Conservation (phyloP, 2,888 invertebrate species). For the Leucozona laternaria region DNA sequence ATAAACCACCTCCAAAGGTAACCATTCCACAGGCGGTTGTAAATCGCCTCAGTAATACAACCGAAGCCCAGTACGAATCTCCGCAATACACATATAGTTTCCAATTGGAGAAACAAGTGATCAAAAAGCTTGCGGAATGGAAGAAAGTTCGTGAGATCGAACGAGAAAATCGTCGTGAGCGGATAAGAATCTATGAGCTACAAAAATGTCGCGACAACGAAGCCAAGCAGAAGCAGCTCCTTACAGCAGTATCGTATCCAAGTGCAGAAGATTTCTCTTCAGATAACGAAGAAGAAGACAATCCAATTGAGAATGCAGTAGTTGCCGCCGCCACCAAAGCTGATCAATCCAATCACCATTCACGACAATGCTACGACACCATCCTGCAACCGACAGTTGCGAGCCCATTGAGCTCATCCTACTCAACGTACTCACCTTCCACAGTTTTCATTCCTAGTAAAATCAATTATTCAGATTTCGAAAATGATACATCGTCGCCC, state of each 20-base stretch:
- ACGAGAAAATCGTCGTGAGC: constrained; percentile 86
- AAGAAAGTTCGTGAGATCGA: constrained; percentile 87
- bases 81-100: constrained; percentile 87
- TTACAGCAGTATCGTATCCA: constrained; percentile 87
- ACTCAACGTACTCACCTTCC: constrained; percentile 47
- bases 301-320: background rate
- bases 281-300: constrained; percentile 80
- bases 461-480: constrained; percentile 90
- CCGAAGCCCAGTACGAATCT: constrained; percentile 85
- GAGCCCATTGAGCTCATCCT: constrained; percentile 42
- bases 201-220: constrained; percentile 86
- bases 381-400: constrained; percentile 83
- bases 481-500: constrained; percentile 95
- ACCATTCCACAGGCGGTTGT: constrained; percentile 86
- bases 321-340: constrained; percentile 16
- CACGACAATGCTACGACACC: constrained; percentile 80
- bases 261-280: constrained; percentile 87
- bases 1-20: constrained; percentile 91
- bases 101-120: constrained; percentile 89
- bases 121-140: constrained; percentile 89
- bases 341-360: constrained; percentile 74
- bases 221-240: constrained; percentile 85
- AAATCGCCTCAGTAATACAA: constrained; percentile 85
- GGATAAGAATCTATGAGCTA: constrained; percentile 86
- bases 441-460: constrained; percentile 76